Evolutionary conservation across 2,888 invertebrate genomes (phyloP), one percentile per base, ranked within the genome.

Genomic region (Hirudinaria manillensis): DNA sequence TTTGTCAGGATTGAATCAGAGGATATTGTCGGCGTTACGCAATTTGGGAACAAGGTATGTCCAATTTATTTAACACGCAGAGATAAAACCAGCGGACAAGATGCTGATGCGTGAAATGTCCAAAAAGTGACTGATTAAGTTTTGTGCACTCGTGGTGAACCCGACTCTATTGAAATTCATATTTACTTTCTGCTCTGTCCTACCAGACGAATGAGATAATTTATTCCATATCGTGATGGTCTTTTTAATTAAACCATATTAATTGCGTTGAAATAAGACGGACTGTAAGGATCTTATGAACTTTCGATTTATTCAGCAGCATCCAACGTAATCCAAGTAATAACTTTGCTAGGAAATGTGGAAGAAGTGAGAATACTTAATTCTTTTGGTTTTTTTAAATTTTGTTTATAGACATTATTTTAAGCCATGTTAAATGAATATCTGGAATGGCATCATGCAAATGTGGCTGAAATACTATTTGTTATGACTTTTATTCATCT

Each of bases 11-110:
- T 45, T 45, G 45, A 45, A 45, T 45, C 45, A 45, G 45, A 10
- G 45, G 45, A 61, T 61, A 61, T 61, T 61, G 61, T 29, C 24
- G 61, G 1, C 29, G 29, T 61, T 61, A 29, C 61, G 61, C 29
- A 61, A 61, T 29, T 29, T 27, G 29, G 24, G 45, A 45, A n/a
- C 61, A 61, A 61, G 61, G 61, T 61, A 61, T 61, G 61, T 61
- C 61, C 29, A 61, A 61, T 61, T 61, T 61, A 61, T 61, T 61
- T 61, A 61, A 29, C 61, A 61, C 29, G 61, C 24, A 27, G 24
- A 29, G 61, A 27, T 61, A 29, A 27, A 61, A 61, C 13, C 61
- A 29, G 3, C 24, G 61, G 24, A n/a, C 29, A 61, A 24, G 24
- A 61, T 61, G 24, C 10, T 61, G 61, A 61, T 61, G 61, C 61